These are phyloP conservation scores for Eucriotettix oculatus DNA, from an alignment of 2,888 invertebrate species.

Conservation along the genomic window DNA sequence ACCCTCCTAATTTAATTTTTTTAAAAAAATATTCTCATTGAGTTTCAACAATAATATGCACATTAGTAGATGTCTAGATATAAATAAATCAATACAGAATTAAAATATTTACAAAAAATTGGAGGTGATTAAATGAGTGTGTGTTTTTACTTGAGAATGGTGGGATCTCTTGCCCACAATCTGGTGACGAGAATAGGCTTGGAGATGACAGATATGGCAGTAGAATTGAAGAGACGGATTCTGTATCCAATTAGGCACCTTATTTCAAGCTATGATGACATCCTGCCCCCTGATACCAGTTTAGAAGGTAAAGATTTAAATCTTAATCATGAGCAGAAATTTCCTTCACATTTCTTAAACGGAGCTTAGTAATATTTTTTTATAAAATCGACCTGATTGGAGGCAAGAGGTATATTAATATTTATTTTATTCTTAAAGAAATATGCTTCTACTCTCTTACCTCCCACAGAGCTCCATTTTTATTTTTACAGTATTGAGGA, in stretches of 20 bases:
- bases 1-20: too few species aligned
- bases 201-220: conserved; percentile 15
- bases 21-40: too few species aligned
- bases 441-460: too few species aligned
- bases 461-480: too few species aligned
- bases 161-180: conserved; percentile 15
- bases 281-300: conserved; percentile 7
- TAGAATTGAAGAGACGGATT: conserved; percentile 12
- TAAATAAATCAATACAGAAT: too few species aligned
- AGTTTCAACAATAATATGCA: too few species aligned
- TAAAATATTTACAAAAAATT: background rate
- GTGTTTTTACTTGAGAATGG: conserved; percentile 15
- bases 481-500: too few species aligned
- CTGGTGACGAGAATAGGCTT: conserved; percentile 14
- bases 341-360: background rate
- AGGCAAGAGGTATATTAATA: too few species aligned
- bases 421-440: too few species aligned
- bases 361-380: too few species aligned
- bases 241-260: conserved; percentile 12
- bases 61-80: too few species aligned
- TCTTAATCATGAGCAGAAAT: background rate
- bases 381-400: too few species aligned
- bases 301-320: background rate
- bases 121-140: conserved; percentile 1
- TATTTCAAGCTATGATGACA: conserved; percentile 12